A percentile compares a stretch with the other conserved stretches of the same genome.
phyloP scores from a whole-genome alignment of 2,888 invertebrate genomes.

The Pimpla rufipes region DNA sequence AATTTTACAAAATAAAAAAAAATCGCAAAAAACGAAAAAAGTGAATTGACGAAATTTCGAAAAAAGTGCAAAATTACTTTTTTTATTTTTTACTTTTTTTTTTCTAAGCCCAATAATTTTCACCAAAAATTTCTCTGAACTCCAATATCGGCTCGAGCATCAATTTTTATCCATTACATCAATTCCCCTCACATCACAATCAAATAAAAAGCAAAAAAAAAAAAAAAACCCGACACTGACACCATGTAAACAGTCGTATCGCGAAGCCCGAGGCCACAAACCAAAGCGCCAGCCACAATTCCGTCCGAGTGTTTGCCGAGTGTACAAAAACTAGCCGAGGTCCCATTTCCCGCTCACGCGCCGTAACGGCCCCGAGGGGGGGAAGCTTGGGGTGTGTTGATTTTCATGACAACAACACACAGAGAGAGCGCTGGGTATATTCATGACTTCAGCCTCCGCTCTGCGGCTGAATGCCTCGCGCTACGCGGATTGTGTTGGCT shows the following conservation, averaged over 20 bases:
- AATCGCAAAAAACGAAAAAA: no score
- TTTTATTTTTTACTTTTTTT: no score
- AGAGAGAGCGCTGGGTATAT: slow-evolving; percentile 12
- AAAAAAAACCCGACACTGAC: no score
- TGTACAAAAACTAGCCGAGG: slow-evolving; percentile 54
- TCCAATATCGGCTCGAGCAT: no score
- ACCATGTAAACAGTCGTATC: not conserved
- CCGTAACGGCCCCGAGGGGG: slow-evolving; percentile 26
- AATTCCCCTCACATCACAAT: not conserved
- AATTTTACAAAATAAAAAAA: no score
- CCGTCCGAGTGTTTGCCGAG: slow-evolving; percentile 41
- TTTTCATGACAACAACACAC: no score
- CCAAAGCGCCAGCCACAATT: slow-evolving; percentile 40
- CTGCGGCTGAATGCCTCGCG: slow-evolving; percentile 1
- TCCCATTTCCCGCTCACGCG: slow-evolving; percentile 24
- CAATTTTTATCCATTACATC: no score
- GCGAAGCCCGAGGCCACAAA: slow-evolving; percentile 5
- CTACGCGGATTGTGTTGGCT: slow-evolving; percentile 20
- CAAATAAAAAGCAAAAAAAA: not conserved
- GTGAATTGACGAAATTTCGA: no score
- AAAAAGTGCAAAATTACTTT: no score
- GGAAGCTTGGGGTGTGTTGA: not conserved
- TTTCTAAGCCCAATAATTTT: no score
- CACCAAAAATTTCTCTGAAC: no score
- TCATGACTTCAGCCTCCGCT: slow-evolving; percentile 38